These are phyloP conservation scores for Elachura formosa DNA, from an alignment of 2,113 vertebrate species.

Conservation along the genomic window DNA sequence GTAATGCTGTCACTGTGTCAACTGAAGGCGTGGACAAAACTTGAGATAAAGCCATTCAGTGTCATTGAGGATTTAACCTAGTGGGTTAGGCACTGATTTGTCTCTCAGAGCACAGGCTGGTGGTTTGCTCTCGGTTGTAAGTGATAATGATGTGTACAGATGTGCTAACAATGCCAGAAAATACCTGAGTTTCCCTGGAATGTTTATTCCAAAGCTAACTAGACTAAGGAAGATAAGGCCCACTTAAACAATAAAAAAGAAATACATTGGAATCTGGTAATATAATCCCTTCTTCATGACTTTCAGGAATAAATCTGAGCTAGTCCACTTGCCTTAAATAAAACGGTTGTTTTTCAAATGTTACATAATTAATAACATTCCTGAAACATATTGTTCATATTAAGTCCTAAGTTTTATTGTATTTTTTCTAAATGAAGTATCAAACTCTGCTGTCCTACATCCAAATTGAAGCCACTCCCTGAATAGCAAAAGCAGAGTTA, in stretches of 20 bases:
- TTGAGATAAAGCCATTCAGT: background rate
- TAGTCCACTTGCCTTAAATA: background rate
- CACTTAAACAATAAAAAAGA: background rate
- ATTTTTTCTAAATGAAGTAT: background rate
- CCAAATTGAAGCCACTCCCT: background rate
- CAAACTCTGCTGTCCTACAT: background rate
- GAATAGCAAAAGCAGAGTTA: background rate
- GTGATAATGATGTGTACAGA: background rate
- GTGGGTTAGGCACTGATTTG: background rate
- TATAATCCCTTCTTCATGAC: background rate
- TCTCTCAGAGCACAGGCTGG: background rate
- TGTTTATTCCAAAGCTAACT: background rate
- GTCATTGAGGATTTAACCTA: background rate
- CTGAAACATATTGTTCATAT: slow-evolving; percentile 7
- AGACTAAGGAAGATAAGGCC: background rate
- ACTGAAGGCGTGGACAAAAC: background rate
- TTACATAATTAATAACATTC: background rate
- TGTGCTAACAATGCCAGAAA: background rate
- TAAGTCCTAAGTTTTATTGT: slow-evolving; percentile 16
- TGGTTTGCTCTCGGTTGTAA: background rate
- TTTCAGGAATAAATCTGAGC: background rate
- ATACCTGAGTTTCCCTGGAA: background rate
- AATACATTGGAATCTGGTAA: background rate
- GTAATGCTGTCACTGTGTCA: background rate
- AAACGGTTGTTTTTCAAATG: background rate